Conservation (phyloP, 2,113 vertebrate genomes). For the Scortum barcoo region DNA sequence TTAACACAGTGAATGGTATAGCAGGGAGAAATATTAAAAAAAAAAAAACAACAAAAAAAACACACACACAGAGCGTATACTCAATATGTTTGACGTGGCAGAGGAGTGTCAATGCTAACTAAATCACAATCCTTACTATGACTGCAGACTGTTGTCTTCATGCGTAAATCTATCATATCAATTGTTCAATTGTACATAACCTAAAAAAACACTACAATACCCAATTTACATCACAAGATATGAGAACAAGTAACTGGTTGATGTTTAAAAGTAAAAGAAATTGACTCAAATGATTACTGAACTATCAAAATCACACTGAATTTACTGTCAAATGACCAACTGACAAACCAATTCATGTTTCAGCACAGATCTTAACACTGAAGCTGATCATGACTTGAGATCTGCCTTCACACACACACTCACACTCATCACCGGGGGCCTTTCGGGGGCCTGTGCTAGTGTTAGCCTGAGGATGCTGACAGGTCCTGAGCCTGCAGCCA, state of each 20-base stretch:
- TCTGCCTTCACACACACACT: no score
- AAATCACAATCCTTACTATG: background rate
- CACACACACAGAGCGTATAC: background rate
- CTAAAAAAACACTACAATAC: no score
- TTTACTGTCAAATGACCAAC: background rate
- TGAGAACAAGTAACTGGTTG: background rate
- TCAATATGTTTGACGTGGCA: background rate
- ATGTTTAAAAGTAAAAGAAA: no score
- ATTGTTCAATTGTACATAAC: background rate
- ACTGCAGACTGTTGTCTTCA: background rate
- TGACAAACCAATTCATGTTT: background rate
- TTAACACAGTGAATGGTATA: slow-evolving; percentile 41
- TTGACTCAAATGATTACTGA: background rate
- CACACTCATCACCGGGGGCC: background rate
- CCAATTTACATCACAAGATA: no score
- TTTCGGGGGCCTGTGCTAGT: background rate
- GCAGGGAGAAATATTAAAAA: slow-evolving; percentile 40
- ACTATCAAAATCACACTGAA: background rate
- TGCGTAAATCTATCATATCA: background rate
- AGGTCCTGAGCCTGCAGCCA: slow-evolving; percentile 10
- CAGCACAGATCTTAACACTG: background rate
- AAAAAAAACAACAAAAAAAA: no score
- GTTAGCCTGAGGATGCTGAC: background rate
- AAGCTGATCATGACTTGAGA: background rate
- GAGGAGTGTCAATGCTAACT: background rate